Evolutionary conservation across 30 jellyfish, hydroid and myxozoan genomes (phyloP).

Genomic region (Hydra vulgaris): DNA sequence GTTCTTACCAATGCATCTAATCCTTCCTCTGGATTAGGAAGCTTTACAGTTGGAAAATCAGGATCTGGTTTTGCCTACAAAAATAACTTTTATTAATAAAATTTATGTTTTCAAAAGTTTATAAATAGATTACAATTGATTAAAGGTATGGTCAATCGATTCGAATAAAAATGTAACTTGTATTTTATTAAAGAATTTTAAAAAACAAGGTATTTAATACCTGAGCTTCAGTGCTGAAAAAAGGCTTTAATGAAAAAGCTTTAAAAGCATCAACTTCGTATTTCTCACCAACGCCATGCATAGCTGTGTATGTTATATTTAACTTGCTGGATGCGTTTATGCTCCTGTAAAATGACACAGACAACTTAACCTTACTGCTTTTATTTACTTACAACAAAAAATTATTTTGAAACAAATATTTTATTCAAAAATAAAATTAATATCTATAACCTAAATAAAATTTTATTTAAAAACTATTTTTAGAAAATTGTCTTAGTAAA

Average conservation of each 20-base stretch:
- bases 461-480: too few species aligned
- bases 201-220: slow-evolving; percentile 34
- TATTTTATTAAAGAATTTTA: slow-evolving; percentile 40
- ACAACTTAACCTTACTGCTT: too few species aligned
- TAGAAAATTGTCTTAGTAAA: too few species aligned
- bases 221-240: slow-evolving; percentile 56
- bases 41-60: slow-evolving; percentile 83
- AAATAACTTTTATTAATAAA: slow-evolving; percentile 10
- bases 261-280: slow-evolving; percentile 56
- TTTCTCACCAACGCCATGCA: slow-evolving; percentile 89
- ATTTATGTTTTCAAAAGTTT: slow-evolving; percentile 30
- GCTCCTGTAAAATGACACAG: slow-evolving; percentile 29
- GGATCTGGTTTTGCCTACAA: slow-evolving; percentile 83
- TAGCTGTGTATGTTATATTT: slow-evolving; percentile 74
- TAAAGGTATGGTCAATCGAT: too few species aligned
- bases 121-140: too few species aligned
- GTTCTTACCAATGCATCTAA: slow-evolving; percentile 72
- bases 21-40: slow-evolving; percentile 95
- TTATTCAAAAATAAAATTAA: too few species aligned
- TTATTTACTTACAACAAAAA: too few species aligned
- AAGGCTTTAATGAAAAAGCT: slow-evolving; percentile 67
- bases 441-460: too few species aligned
- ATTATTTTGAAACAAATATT: too few species aligned
- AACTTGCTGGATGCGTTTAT: slow-evolving; percentile 27
- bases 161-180: too few species aligned